Evolutionary conservation across 2,797 vertebrate species (phyloP), one percentile per base, ranked within the genome.

Genomic region (Capromys pilorides): DNA sequence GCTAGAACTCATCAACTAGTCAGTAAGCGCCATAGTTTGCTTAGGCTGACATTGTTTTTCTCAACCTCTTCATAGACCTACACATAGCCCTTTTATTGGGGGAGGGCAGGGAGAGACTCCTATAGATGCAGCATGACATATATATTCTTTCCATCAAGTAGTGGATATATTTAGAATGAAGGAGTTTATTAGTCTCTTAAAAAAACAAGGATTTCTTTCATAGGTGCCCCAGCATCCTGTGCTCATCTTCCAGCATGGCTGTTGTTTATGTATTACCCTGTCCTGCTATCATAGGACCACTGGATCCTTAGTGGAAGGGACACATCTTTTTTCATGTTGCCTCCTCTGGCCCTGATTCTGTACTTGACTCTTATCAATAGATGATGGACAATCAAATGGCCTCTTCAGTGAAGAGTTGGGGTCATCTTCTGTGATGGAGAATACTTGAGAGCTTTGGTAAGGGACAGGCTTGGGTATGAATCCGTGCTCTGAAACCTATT

Each of bases 201-300:
- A 11, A 69, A 21, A 64, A 83, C n/a, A 31, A 33, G 41, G 45
- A 6, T 86, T 95, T 75, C 69, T 88, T 94, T 89, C 67, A 88
- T 61, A 82, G 14, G 21, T 90, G 59, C 0, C 24, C 26, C 33
- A 90, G 81, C 13, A 26, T 81, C 45, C 33, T 67, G 33, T 26
- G 24, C 33, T 0, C 2, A 81, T 5, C 13, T 1, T 33, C 49
- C 19, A 54, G 18, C 41, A 49, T 64, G 49, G 51, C 67, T 66
- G 22, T 2, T 71, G 61, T n/a, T 86, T 59, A 36, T 90, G 54
- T 45, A 78, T 24, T 49, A 75, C 49, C 16, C 26, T 51, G 45
- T 69, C 54, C 33, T 57, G n/a, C 75, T n/a, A 5, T 93, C 9
- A 9, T 18, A 77, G 80, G 31, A 87, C 41, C 10, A n/a, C 10